phyloP scores from a whole-genome alignment of 2,797 vertebrate genomes.

The Pelobates cultripes region DNA sequence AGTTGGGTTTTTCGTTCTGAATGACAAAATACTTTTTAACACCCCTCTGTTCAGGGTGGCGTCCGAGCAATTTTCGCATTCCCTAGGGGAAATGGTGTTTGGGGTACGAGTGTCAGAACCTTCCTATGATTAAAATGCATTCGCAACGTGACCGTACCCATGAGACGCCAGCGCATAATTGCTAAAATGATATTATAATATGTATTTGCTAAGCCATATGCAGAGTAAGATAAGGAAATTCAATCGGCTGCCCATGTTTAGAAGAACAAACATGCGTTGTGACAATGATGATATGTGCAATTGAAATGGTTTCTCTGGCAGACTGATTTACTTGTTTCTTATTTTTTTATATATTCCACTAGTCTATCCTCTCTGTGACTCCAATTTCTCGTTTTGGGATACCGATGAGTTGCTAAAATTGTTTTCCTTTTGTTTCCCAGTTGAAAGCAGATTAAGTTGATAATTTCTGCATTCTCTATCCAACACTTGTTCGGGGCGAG shows the following conservation, averaged over 20 bases:
- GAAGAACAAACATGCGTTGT: not conserved
- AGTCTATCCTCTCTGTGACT: not conserved
- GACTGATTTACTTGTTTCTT: not conserved
- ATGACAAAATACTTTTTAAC: slow-evolving; percentile 48
- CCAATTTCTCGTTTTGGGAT: not conserved
- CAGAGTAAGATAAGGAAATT: slow-evolving; percentile 12
- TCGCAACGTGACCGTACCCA: not conserved
- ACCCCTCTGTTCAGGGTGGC: slow-evolving; percentile 20
- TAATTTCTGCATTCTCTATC: not conserved
- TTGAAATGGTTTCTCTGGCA: not conserved
- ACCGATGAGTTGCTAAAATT: not conserved
- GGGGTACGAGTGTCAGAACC: not conserved
- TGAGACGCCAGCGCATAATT: not conserved
- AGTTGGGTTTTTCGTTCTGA: slow-evolving; percentile 54
- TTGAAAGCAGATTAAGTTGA: not conserved
- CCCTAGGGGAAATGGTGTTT: not conserved
- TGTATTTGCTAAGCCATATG: slow-evolving; percentile 18
- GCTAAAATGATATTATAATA: slow-evolving; percentile 7
- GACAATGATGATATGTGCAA: not conserved
- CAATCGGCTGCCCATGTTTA: slow-evolving; percentile 11
- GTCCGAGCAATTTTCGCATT: not conserved
- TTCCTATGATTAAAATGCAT: not conserved
- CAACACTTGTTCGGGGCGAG: not conserved
- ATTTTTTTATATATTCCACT: not conserved
- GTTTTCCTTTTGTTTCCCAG: not conserved